Conservation (phyloP, 1,140 invertebrate genomes). For the Drosophila parvula region DNA sequence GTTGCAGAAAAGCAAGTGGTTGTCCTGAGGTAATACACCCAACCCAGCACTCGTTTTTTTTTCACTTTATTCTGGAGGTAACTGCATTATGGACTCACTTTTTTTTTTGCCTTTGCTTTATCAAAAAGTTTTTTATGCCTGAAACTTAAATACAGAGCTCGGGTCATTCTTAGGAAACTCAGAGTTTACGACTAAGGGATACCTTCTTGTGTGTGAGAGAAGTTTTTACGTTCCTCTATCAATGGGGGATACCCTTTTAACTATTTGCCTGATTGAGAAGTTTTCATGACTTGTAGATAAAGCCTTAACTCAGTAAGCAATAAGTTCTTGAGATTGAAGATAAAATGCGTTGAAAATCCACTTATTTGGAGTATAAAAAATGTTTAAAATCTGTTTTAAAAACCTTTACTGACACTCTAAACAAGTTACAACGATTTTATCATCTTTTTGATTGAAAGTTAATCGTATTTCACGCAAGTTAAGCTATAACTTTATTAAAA, state of each 20-base stretch:
- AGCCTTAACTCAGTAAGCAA: neutral
- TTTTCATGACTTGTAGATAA: neutral
- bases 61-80: slow-evolving; percentile 15
- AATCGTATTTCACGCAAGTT: neutral
- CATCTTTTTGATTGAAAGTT: neutral
- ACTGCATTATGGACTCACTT: slow-evolving; percentile 20
- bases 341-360: too few species aligned
- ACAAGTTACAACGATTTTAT: neutral
- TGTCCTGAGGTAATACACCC: slow-evolving; percentile 6
- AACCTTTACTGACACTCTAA: neutral
- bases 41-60: neutral
- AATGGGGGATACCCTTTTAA: neutral
- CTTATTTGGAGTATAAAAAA: too few species aligned
- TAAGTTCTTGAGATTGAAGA: too few species aligned
- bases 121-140: slow-evolving; percentile 22
- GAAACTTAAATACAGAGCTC: slow-evolving; percentile 7
- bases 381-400: neutral
- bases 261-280: too few species aligned
- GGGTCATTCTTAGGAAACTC: neutral
- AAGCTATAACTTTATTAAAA: neutral
- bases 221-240: neutral
- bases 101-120: neutral
- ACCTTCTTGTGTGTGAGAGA: neutral
- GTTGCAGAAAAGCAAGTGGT: slow-evolving; percentile 10
- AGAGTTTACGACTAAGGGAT: neutral